Evolutionary conservation across 1,140 invertebrate species (phyloP).

Genomic region (Megalonaias nervosa): DNA sequence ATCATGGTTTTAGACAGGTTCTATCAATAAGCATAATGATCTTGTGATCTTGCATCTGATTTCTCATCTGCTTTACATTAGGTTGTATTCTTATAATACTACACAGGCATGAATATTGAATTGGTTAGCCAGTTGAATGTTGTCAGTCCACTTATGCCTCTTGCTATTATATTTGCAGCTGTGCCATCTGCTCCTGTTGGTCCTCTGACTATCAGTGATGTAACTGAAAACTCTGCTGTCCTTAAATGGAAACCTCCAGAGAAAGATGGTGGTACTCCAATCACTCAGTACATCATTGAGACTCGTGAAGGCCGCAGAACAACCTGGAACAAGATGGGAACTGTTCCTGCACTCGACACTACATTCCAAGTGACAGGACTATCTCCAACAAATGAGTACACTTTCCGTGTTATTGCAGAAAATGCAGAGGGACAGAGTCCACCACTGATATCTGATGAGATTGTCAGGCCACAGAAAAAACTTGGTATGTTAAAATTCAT

Average conservation of each 20-base stretch:
- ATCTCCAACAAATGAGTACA: constrained; percentile 89
- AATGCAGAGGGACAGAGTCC: constrained; percentile 85
- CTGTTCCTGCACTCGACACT: constrained; percentile 70
- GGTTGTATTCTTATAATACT: no score
- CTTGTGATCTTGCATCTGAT: no score
- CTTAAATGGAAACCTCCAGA: constrained; percentile 87
- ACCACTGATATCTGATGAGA: constrained; percentile 88
- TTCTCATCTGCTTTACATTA: no score
- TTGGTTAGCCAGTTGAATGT: constrained; percentile 1
- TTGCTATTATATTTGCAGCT: constrained; percentile 81
- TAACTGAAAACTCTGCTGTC: constrained; percentile 94
- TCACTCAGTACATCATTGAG: constrained; percentile 96
- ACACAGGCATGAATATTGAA: not conserved
- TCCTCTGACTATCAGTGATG: constrained; percentile 84
- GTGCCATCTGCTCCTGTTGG: constrained; percentile 74
- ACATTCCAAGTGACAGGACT: constrained; percentile 79
- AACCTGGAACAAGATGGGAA: constrained; percentile 85
- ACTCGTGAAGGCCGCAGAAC: constrained; percentile 83
- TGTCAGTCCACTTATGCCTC: no score
- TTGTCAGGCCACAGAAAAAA: constrained; percentile 62
- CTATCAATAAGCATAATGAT: no score
- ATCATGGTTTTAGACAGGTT: no score
- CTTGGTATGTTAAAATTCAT: constrained; percentile 41
- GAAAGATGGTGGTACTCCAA: constrained; percentile 92
- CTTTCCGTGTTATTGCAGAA: constrained; percentile 90